Evolutionary conservation across 2,797 vertebrate species (phyloP), one percentile per base, ranked within the genome.

Genomic region (Amblyraja radiata): DNA sequence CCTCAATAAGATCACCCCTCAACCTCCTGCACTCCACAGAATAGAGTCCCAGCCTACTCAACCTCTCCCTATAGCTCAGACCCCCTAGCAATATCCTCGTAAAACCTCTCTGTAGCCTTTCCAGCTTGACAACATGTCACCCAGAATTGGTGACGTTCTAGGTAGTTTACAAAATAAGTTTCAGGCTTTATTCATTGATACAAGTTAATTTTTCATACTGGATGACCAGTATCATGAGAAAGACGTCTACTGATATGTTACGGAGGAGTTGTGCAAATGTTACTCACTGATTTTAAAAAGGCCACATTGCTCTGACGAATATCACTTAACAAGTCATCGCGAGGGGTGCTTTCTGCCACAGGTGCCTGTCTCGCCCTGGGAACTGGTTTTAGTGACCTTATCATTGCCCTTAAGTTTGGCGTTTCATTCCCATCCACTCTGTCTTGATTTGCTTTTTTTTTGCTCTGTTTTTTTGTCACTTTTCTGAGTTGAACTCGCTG

Each of bases 281-380:
- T 95, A 95, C 98, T 97, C 86, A 99, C 98, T n/a, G 98, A 94
- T 96, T 97, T 99, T 6, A 99, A 98, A 90, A 98, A 98, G 61
- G 98, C 99, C 0, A 99, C 97, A 0, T 97, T 99, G 95, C 99
- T 99, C 93, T 98, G 97, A 81, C 98, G 97, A 94, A 99, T 99
- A 95, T 98, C 97, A 0, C 94, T 97, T 4, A 99, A 96, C 1
- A 99, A 97, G 93, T 97, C 95, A 94, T 99, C 99, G 32, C 99
- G 96, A 0, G 98, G 99, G 0, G 98, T 99, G 93, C 96, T 93
- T 0, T 99, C 97, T 0, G 99, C 97, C 68, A 98, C 95, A 0
- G 99, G 97, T 4, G 98, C 97, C 0, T 97, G 95, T 90, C 99
- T 96, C 58, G 96, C 97, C 93, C 97, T 97, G 16, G 99, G 97